A percentile compares a stretch with the other conserved stretches of the same genome.
Conservation (phyloP, 1,140 invertebrate genomes). For the Sitodiplosis mosellana region DNA sequence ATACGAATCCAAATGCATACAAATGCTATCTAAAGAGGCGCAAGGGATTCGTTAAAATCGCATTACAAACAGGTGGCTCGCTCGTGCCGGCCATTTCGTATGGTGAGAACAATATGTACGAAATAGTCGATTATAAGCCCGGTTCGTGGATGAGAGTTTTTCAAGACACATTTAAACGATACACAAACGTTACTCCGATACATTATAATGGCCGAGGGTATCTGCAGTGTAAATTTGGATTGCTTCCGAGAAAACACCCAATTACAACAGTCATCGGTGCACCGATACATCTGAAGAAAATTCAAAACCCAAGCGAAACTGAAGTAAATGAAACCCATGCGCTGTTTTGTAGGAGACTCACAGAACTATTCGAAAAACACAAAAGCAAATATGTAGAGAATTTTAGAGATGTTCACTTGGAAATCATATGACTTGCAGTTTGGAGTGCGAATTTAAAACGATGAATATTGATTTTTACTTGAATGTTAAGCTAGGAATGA, state of each 20-base stretch:
- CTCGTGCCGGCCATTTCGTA: constrained; percentile 81
- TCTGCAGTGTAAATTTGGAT: constrained; percentile 76
- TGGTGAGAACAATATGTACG: constrained; percentile 77
- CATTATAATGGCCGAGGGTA: constrained; percentile 67
- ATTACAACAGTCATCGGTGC: constrained; percentile 72
- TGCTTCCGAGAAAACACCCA: constrained; percentile 58
- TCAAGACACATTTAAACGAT: constrained; percentile 43
- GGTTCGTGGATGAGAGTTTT: constrained; percentile 53
- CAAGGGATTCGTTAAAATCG: constrained; percentile 66
- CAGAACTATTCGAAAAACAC: constrained; percentile 57
- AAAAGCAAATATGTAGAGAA: constrained; percentile 57
- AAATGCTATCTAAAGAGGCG: constrained; percentile 47
- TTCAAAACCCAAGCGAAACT: constrained; percentile 46
- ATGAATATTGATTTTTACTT: too few species aligned
- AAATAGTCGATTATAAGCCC: constrained; percentile 55
- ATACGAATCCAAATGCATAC: constrained; percentile 49
- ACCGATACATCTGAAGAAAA: constrained; percentile 56
- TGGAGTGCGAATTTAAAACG: too few species aligned
- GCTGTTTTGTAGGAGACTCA: constrained; percentile 47
- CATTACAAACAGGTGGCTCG: constrained; percentile 44
- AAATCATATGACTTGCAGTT: background rate
- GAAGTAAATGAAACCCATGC: constrained; percentile 57
- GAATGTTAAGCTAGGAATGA: too few species aligned
- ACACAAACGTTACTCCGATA: constrained; percentile 50
- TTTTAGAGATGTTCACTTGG: constrained; percentile 25